Base-by-base conservation (phyloP, 2,797 vertebrate species). In the Lutjanus argentimaculatus region DNA sequence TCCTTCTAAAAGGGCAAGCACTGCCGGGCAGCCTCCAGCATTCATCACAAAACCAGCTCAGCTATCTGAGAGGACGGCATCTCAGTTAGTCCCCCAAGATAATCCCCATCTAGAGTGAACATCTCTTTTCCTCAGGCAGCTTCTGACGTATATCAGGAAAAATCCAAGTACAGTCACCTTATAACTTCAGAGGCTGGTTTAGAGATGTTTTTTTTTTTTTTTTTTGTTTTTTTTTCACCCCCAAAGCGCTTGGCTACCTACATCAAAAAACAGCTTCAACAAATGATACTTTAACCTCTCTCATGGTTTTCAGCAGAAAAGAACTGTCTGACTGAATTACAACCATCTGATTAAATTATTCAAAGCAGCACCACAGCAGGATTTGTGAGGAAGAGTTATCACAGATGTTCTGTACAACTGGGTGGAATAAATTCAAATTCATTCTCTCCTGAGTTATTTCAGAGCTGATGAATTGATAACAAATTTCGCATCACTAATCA, bases 1-100 rank as follows among this genome's bases (percentile, higher is more conserved):
- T 86, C 62, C 62, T 19, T 82, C 70, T 49, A 53, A 91, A 93
- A 92, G 86, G 91, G 85, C 85, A 89, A 64, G 69, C 49, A 83
- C 67, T 90, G 67, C 51, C 19, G 12, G 75, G 80, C 72, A 59
- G 88, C 77, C 84, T 64, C 52, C 2, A 85, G 83, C 85, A 79
- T 88, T 80, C 82, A 85, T 91, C 89, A 88, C 75, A 73, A 61
- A 74, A 70, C 51, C 69, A 36, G 78, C 69, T 57, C 80, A 48
- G 55, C 69, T 68, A 68, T 79, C 64, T 70, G 59, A 76, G 66
- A 65, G 17, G 59, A 75, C 5, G 57, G 51, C 72, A 25, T 78
- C 81, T 11, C 73, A 63, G 59, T 75, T 55, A 40, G 61, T 67
- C 69, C 57, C 68, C 74, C 45, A 62, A 77, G 74, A 80, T 59